A percentile compares a stretch with the other conserved stretches of the same genome.
phyloP scores from a whole-genome alignment of 2,113 vertebrate species.

The Antigone vipio region DNA sequence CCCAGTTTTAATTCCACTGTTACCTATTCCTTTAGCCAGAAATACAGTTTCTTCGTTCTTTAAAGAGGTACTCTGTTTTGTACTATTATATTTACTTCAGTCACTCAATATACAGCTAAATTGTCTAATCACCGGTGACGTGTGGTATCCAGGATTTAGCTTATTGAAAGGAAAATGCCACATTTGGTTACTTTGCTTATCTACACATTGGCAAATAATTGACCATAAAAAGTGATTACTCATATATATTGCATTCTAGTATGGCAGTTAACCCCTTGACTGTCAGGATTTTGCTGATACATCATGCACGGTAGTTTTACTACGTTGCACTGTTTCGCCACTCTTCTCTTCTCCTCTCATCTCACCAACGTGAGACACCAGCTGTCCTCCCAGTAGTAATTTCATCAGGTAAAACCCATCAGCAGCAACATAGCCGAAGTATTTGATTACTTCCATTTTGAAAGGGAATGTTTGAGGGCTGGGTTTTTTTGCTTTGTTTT shows the following conservation, averaged over 20 bases:
- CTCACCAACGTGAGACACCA: not conserved
- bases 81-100: constrained; percentile 36
- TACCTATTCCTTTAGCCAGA: not conserved
- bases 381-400: not conserved
- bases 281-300: not conserved
- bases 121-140: constrained; percentile 41
- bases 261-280: not conserved
- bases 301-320: not conserved
- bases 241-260: not conserved
- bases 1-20: not conserved
- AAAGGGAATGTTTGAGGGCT: not conserved
- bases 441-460: not conserved
- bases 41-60: not conserved
- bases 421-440: not conserved
- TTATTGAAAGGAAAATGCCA: not conserved
- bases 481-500: too few relatives aligned
- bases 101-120: constrained; percentile 2
- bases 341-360: not conserved
- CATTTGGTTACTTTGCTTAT: not conserved
- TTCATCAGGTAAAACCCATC: not conserved
- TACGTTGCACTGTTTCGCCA: not conserved
- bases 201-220: constrained; percentile 26
- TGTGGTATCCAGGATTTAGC: not conserved
- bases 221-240: not conserved
- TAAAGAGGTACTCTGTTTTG: constrained; percentile 29